phyloP scores from a whole-genome alignment of 2,888 invertebrate species.

The Fragum fragum region DNA sequence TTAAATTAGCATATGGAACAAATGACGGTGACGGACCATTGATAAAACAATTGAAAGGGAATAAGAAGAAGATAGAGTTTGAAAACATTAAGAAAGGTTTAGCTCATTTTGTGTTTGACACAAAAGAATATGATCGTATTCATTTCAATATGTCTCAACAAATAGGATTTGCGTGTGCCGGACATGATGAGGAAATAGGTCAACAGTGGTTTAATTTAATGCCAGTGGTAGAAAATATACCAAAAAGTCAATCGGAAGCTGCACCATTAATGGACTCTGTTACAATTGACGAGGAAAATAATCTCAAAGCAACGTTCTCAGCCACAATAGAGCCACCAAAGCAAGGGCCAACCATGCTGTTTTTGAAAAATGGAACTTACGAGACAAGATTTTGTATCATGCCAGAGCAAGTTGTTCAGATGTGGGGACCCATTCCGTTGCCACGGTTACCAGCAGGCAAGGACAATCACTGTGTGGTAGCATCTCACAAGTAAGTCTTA shows the following conservation, averaged over 20 bases:
- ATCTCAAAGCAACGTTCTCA: conserved; percentile 71
- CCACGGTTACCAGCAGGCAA: conserved; percentile 80
- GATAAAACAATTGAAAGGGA: conserved; percentile 69
- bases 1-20: conserved; percentile 71
- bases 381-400: conserved; percentile 84
- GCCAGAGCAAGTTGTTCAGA: conserved; percentile 84
- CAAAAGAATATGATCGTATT: conserved; percentile 83
- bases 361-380: conserved; percentile 75
- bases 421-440: conserved; percentile 86
- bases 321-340: conserved; percentile 77
- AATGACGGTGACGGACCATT: conserved; percentile 72
- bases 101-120: conserved; percentile 84
- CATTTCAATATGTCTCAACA: conserved; percentile 81
- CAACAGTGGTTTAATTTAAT: conserved; percentile 70
- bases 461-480: conserved; percentile 84
- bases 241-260: conserved; percentile 53
- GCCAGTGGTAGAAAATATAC: conserved; percentile 67
- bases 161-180: conserved; percentile 85
- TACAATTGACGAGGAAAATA: conserved; percentile 68
- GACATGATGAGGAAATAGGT: conserved; percentile 70
- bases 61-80: conserved; percentile 70
- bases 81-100: conserved; percentile 81
- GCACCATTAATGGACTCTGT: conserved; percentile 64
- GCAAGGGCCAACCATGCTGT: conserved; percentile 76
- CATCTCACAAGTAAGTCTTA: conserved; percentile 84